Evolutionary conservation across 2,888 invertebrate species (phyloP), one percentile per base, ranked within the genome.

Genomic region (Ametastegia equiseti): DNA sequence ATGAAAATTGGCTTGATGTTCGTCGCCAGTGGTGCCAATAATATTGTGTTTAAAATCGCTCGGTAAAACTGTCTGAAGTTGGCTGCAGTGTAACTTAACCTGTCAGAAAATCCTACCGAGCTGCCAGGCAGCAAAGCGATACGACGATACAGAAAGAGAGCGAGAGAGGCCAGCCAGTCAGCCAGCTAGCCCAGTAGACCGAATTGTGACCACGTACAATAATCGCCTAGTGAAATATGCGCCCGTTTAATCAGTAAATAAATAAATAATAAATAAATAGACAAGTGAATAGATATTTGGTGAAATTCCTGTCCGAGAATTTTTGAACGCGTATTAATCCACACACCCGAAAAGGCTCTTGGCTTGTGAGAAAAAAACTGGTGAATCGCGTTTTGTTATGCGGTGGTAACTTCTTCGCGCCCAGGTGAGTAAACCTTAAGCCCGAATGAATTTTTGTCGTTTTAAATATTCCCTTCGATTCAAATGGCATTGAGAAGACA

Each of bases 401-500:
- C 75, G 75, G 50, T 57, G 75, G 57, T 75, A 54, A 75, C 75
- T 50, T n/a, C n/a, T n/a, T 54, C 30, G 71, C 54, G 54, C 57
- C 42, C 75, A 50, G 75, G 75, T 75, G 75, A 75, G 75, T 75
- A 75, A 75, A 75, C 50, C 54, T 57, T 75, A n/a, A n/a, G 71
- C 27, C 75, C 36, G n/a, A n/a, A 67, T n/a, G 39, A 23, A 67
- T 67, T 39, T 67, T 63, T 63, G n/a, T 13, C 54, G 36, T 36
- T 67, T 67, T 33, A 75, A 54, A 75, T 69, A 47, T 71, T 71
- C 27, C 54, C 33, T 75, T 54, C 50, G 39, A 47, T 75, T 73
- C 75, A 75, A 75, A 75, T 75, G 75, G 75, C 75, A 75, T 75
- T 75, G 75, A 75, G 57, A 71, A 75, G 75, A 75, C 75, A 75